A percentile compares a stretch with the other conserved stretches of the same genome.
Evolutionary conservation across 2,888 invertebrate genomes (phyloP).

Genomic region (Theristus sp.): DNA sequence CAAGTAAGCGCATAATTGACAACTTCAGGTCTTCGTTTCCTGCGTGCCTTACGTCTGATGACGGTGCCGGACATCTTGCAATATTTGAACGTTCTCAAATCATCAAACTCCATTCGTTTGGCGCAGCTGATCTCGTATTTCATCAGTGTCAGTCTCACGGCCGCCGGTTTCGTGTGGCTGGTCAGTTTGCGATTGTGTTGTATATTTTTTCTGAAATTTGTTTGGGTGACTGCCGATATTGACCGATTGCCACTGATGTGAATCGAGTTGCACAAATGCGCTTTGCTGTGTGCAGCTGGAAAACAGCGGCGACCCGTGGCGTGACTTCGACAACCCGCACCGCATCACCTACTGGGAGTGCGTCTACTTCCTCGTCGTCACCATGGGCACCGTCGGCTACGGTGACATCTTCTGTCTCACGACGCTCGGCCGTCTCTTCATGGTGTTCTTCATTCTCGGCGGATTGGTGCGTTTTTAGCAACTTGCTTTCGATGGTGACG

Average conservation of each 20-base stretch:
- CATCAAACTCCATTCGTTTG: slow-evolving; percentile 96
- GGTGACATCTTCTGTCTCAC: slow-evolving; percentile 96
- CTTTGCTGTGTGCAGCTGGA: slow-evolving; percentile 52
- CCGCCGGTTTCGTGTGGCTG: slow-evolving; percentile 96
- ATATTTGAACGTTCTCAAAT: slow-evolving; percentile 98
- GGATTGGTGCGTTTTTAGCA: slow-evolving; percentile 65
- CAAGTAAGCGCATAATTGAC: too few relatives aligned
- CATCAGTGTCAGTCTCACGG: slow-evolving; percentile 96
- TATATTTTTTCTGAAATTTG: not conserved
- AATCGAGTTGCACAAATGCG: not conserved
- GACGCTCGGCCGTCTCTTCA: slow-evolving; percentile 85
- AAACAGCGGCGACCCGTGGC: slow-evolving; percentile 83
- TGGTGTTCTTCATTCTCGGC: slow-evolving; percentile 96
- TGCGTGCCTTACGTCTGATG: slow-evolving; percentile 95
- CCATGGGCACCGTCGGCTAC: slow-evolving; percentile 53
- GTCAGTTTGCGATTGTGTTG: slow-evolving; percentile 41
- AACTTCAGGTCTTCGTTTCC: slow-evolving; percentile 91
- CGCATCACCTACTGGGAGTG: slow-evolving; percentile 94
- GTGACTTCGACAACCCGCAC: slow-evolving; percentile 79
- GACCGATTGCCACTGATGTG: not conserved
- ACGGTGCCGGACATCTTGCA: slow-evolving; percentile 99
- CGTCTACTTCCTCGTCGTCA: slow-evolving; percentile 94
- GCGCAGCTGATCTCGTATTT: slow-evolving; percentile 98
- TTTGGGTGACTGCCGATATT: not conserved
- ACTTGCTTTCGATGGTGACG: not conserved